Conservation (phyloP, 2,113 vertebrate species). For the Gobius niger region DNA sequence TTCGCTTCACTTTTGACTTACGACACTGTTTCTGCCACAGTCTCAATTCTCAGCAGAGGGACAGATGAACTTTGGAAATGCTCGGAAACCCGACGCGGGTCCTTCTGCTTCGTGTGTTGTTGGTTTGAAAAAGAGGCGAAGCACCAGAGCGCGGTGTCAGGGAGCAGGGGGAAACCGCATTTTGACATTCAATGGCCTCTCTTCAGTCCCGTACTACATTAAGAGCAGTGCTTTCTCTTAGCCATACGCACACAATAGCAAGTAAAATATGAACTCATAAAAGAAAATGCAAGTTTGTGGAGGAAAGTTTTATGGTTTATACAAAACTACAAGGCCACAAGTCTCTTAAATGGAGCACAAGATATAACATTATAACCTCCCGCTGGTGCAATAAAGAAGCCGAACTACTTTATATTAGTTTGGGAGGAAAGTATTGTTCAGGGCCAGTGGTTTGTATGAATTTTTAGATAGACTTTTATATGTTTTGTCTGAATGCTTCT, state of each 20-base stretch:
- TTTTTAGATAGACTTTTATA: not conserved
- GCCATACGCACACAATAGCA: not conserved
- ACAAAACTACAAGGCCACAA: not conserved
- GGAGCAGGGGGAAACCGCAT: not conserved
- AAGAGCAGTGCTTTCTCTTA: slow-evolving; percentile 35
- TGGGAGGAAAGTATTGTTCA: not conserved
- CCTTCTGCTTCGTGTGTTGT: slow-evolving; percentile 30
- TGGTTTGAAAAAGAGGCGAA: slow-evolving; percentile 34
- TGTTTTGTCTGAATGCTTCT: not conserved
- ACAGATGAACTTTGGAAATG: slow-evolving; percentile 59
- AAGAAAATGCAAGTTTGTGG: not conserved
- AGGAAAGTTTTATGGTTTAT: not conserved
- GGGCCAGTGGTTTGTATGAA: not conserved
- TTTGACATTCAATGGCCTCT: slow-evolving; percentile 29
- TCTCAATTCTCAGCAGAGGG: slow-evolving; percentile 39
- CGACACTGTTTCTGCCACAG: slow-evolving; percentile 40
- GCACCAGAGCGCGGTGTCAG: slow-evolving; percentile 23
- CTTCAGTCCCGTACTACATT: slow-evolving; percentile 18
- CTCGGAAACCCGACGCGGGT: slow-evolving; percentile 28
- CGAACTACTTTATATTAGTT: not conserved
- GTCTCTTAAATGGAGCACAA: not conserved
- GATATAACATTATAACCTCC: not conserved
- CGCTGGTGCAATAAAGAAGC: slow-evolving; percentile 1
- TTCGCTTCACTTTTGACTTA: slow-evolving; percentile 42
- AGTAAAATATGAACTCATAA: slow-evolving; percentile 12